Evolutionary conservation across 2,888 invertebrate species (phyloP), one percentile per base, ranked within the genome.

Genomic region (Incurvaria masculella): DNA sequence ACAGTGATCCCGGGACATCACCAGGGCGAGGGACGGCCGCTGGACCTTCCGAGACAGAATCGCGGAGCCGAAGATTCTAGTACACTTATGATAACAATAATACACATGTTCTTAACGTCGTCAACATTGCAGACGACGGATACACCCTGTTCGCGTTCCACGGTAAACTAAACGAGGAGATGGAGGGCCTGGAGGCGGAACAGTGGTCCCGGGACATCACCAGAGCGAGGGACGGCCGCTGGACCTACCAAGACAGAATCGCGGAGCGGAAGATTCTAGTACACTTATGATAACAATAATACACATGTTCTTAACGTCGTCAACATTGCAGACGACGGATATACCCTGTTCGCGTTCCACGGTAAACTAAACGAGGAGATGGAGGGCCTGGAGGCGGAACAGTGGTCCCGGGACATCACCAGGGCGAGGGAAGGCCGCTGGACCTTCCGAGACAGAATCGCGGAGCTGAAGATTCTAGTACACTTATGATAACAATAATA

Each of bases 291-390:
- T n/a, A n/a, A n/a, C n/a, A n/a, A n/a, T n/a, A n/a, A n/a, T n/a
- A n/a, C n/a, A n/a, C n/a, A n/a, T n/a, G n/a, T n/a, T n/a, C n/a
- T n/a, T n/a, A n/a, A n/a, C n/a, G n/a, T n/a, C n/a, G n/a, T n/a
- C n/a, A 21, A 38, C 41, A 10, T 64, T 64, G 8, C 66, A 76
- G 84, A 84, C 55, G 79, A 82, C 52, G 89, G 88, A n/a, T 84
- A 87, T 45, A 75, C 82, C 26, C 67, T 89, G 19, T 87, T 89
- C 56, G 89, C 89, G 1, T 89, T 87, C 60, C 89, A 90, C 61
- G 87, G 86, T 3, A 88, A 88, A 53, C 68, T 90, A 1, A 90
- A 91, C 60, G 80, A 84, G 52, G 85, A 87, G 61, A 84, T 90
- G 72, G 76, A 85, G 11, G 85, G 85, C 0, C 61, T 87, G 18